phyloP scores from a whole-genome alignment of 2,888 invertebrate species.

The Phlogophora meticulosa region DNA sequence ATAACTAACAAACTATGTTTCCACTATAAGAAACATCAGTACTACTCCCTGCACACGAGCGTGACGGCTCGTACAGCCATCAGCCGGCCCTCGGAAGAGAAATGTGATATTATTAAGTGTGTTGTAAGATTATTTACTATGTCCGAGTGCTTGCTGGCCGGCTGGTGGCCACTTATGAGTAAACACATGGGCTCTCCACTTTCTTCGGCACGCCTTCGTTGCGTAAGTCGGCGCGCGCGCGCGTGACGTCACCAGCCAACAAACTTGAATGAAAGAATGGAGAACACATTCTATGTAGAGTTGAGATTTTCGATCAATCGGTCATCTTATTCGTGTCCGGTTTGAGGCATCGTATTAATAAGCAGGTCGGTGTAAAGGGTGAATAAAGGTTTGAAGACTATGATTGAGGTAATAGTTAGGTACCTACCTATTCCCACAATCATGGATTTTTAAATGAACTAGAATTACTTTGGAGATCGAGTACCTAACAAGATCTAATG shows the following conservation, averaged over 20 bases:
- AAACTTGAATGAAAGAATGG: slow-evolving; percentile 32
- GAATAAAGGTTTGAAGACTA: no score
- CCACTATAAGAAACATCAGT: background rate
- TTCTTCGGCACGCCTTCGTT: slow-evolving; percentile 70
- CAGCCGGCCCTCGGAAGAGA: slow-evolving; percentile 48
- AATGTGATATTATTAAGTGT: slow-evolving; percentile 56
- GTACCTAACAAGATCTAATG: no score
- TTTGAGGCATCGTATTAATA: slow-evolving; percentile 21
- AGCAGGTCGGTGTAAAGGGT: background rate
- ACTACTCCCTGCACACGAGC: background rate
- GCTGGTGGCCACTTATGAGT: slow-evolving; percentile 39
- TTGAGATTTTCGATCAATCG: slow-evolving; percentile 16
- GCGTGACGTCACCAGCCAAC: slow-evolving; percentile 33
- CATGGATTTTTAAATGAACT: no score
- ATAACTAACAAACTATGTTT: background rate
- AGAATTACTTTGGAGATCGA: no score
- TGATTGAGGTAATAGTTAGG: no score
- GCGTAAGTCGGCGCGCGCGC: slow-evolving; percentile 39
- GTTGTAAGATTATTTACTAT: slow-evolving; percentile 57
- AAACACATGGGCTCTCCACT: slow-evolving; percentile 60
- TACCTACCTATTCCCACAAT: no score
- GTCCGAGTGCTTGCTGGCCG: slow-evolving; percentile 21
- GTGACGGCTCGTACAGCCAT: slow-evolving; percentile 9
- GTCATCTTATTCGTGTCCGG: slow-evolving; percentile 13
- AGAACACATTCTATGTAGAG: slow-evolving; percentile 17